Percentiles rank a stretch among this genome's conserved stretches.
Conservation (phyloP, 2,888 invertebrate species). For the Agrochola lychnidis region DNA sequence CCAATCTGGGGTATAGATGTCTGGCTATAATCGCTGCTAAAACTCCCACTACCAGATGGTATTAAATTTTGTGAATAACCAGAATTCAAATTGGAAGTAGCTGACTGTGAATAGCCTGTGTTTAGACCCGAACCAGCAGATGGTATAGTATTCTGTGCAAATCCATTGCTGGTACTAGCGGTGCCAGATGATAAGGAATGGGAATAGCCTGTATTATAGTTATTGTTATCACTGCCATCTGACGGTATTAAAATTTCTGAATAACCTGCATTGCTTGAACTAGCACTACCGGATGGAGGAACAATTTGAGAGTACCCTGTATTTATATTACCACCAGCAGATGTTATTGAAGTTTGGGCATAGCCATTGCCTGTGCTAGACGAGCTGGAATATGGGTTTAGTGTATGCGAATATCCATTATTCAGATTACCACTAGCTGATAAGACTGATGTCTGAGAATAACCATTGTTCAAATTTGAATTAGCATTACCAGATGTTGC, state of each 20-base stretch:
- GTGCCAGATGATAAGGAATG: slow-evolving; percentile 12
- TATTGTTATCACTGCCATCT: slow-evolving; percentile 4
- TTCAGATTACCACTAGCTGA: slow-evolving; percentile 9
- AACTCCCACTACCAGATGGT: not conserved
- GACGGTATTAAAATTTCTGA: not conserved
- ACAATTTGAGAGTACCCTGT: slow-evolving; percentile 16
- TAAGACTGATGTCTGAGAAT: slow-evolving; percentile 3
- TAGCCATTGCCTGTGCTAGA: slow-evolving; percentile 11
- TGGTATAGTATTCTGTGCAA: slow-evolving; percentile 4
- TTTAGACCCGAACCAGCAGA: slow-evolving; percentile 3
- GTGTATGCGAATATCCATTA: slow-evolving; percentile 13
- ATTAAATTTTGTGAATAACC: slow-evolving; percentile 34
- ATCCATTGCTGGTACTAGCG: slow-evolving; percentile 7
- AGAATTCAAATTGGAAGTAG: slow-evolving; percentile 29
- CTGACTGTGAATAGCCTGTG: slow-evolving; percentile 19
- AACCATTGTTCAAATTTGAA: slow-evolving; percentile 8
- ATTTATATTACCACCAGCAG: slow-evolving; percentile 12
- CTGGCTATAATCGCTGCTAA: slow-evolving; percentile 18
- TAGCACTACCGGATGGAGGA: not conserved
- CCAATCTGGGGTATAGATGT: not conserved
- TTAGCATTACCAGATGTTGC: not conserved
- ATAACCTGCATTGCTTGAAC: slow-evolving; percentile 31
- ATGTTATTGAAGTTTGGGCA: slow-evolving; percentile 13
- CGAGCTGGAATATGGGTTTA: slow-evolving; percentile 29
- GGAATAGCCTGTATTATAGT: slow-evolving; percentile 27